A percentile compares a stretch with the other conserved stretches of the same genome.
Conservation (phyloP, 2,888 invertebrate species). For the Ophioninae sp. region DNA sequence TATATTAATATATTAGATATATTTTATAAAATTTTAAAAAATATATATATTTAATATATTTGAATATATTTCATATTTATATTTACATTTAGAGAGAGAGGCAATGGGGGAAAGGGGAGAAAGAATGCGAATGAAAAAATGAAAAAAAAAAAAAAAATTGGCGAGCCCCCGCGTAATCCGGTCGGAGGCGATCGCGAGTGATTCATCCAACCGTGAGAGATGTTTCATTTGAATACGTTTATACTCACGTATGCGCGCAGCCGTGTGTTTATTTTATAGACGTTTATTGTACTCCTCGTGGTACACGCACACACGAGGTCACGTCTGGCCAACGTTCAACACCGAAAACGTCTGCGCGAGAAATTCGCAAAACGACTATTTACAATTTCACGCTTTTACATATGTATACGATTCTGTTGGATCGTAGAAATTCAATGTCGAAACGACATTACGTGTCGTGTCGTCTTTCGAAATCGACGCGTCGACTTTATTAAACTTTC, state of each 20-base stretch:
- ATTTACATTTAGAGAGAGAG: too few relatives aligned
- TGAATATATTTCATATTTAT: too few relatives aligned
- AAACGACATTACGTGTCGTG: background rate
- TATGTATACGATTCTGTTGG: slow-evolving; percentile 5
- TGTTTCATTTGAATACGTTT: slow-evolving; percentile 31
- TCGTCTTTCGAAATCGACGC: background rate
- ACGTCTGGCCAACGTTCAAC: background rate
- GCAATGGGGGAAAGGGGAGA: background rate
- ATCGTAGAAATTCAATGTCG: background rate
- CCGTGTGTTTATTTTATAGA: slow-evolving; percentile 16
- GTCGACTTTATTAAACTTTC: background rate
- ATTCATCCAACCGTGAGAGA: slow-evolving; percentile 46
- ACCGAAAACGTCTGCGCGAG: background rate
- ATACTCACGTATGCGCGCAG: background rate
- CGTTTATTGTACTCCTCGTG: slow-evolving; percentile 32
- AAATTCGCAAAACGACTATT: background rate
- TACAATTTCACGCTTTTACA: background rate
- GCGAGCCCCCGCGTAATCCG: slow-evolving; percentile 51
- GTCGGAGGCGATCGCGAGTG: slow-evolving; percentile 44
- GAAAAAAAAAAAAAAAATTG: slow-evolving; percentile 19
- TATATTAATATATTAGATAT: too few relatives aligned
- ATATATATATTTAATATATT: too few relatives aligned
- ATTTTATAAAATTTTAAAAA: too few relatives aligned
- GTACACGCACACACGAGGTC: background rate
- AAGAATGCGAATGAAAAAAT: background rate